Conservation (phyloP, 2,888 invertebrate genomes). For the Plagiodera versicolora region DNA sequence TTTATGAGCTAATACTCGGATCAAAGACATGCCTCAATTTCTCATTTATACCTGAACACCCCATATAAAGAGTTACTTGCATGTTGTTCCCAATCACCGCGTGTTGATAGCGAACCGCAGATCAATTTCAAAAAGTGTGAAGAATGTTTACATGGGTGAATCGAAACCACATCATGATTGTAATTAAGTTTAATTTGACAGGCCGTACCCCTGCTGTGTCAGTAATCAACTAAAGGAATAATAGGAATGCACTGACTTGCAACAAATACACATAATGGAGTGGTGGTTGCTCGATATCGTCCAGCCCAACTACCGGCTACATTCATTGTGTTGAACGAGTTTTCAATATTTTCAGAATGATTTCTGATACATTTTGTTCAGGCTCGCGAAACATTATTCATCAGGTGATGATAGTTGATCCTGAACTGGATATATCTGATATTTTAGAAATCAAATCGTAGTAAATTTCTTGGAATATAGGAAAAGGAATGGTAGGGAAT, state of each 20-base stretch:
- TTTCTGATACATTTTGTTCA: background rate
- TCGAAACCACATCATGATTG: slow-evolving; percentile 51
- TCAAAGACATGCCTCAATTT: too few species aligned
- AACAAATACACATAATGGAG: slow-evolving; percentile 50
- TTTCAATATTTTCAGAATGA: background rate
- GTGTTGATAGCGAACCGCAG: slow-evolving; percentile 7
- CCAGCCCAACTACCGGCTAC: background rate
- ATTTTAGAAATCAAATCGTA: background rate
- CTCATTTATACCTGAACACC: too few species aligned
- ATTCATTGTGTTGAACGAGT: background rate
- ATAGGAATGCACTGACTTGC: slow-evolving; percentile 56
- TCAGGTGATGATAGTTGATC: background rate
- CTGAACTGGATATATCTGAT: background rate
- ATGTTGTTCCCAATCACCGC: background rate
- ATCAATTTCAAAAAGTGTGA: slow-evolving; percentile 19
- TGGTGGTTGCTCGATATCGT: slow-evolving; percentile 22
- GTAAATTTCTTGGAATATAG: too few species aligned
- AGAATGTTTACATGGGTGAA: slow-evolving; percentile 51
- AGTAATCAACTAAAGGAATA: slow-evolving; percentile 55
- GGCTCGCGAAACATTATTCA: background rate
- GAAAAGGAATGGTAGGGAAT: too few species aligned
- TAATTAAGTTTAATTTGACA: slow-evolving; percentile 55
- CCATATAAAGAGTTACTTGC: background rate
- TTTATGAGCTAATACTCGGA: too few species aligned
- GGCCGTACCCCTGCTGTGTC: slow-evolving; percentile 51